phyloP scores from a whole-genome alignment of 2,888 invertebrate genomes.

The Eupithecia abbreviata region DNA sequence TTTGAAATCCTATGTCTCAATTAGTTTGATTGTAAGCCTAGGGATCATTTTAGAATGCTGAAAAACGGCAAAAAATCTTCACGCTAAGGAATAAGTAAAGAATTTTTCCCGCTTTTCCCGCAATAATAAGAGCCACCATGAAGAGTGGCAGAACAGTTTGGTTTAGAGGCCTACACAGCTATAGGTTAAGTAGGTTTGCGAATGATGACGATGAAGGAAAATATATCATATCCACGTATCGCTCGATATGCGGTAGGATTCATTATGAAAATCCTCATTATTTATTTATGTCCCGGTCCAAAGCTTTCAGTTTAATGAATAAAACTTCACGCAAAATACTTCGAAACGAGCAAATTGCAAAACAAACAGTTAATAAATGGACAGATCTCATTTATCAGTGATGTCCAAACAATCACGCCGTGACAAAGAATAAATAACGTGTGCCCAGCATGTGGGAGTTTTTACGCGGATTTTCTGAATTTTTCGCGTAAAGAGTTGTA shows the following conservation, averaged over 20 bases:
- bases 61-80: too few relatives aligned
- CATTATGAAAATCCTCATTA: neutral
- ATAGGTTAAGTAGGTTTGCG: too few relatives aligned
- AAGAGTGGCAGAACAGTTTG: too few relatives aligned
- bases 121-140: too few relatives aligned
- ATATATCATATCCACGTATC: too few relatives aligned
- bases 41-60: too few relatives aligned
- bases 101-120: too few relatives aligned
- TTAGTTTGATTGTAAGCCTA: too few relatives aligned
- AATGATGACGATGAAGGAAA: too few relatives aligned
- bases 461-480: neutral
- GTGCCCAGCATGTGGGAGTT: neutral
- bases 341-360: constrained; percentile 29
- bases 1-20: too few relatives aligned
- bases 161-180: too few relatives aligned
- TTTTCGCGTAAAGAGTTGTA: neutral
- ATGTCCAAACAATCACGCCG: constrained; percentile 50
- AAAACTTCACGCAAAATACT: neutral
- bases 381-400: constrained; percentile 52
- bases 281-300: neutral
- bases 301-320: neutral
- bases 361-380: constrained; percentile 43
- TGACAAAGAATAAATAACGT: constrained; percentile 6
- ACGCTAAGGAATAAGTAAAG: too few relatives aligned
- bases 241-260: neutral